Percentiles rank a stretch among this genome's conserved stretches.
phyloP scores from a whole-genome alignment of 1,140 invertebrate genomes.

The Paralvinella palmiformis region DNA sequence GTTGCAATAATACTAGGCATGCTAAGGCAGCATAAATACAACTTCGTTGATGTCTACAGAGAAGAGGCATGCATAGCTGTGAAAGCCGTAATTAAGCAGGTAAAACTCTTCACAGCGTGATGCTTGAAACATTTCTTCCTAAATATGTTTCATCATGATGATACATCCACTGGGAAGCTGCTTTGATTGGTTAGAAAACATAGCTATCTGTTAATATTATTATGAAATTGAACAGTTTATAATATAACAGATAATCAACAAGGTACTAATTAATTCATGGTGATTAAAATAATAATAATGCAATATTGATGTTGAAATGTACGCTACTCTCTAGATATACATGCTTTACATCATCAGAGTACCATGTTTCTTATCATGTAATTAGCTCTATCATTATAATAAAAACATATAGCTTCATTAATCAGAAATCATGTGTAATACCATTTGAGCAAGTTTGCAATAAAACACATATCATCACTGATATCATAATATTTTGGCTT shows the following conservation, averaged over 20 bases:
- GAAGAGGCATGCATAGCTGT: slow-evolving; percentile 84
- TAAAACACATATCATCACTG: too few species aligned
- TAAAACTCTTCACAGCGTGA: slow-evolving; percentile 23
- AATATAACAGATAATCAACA: background rate
- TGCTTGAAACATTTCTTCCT: background rate
- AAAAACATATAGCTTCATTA: too few species aligned
- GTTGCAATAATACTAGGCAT: slow-evolving; percentile 83
- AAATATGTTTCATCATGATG: background rate
- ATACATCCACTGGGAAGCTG: background rate
- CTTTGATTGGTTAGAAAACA: background rate
- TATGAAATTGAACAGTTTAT: background rate
- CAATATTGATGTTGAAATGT: too few species aligned
- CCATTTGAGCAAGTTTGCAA: too few species aligned
- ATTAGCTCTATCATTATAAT: too few species aligned
- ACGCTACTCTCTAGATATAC: too few species aligned
- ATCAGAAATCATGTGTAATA: too few species aligned
- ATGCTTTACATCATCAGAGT: too few species aligned
- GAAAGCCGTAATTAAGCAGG: slow-evolving; percentile 81
- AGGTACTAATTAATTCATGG: background rate
- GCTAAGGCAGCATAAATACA: slow-evolving; percentile 74
- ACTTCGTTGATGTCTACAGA: slow-evolving; percentile 82
- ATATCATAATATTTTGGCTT: too few species aligned
- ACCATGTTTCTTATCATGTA: too few species aligned
- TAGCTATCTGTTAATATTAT: background rate
- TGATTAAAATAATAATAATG: background rate